phyloP scores from a whole-genome alignment of 2,888 invertebrate species.

The Formica aserva region DNA sequence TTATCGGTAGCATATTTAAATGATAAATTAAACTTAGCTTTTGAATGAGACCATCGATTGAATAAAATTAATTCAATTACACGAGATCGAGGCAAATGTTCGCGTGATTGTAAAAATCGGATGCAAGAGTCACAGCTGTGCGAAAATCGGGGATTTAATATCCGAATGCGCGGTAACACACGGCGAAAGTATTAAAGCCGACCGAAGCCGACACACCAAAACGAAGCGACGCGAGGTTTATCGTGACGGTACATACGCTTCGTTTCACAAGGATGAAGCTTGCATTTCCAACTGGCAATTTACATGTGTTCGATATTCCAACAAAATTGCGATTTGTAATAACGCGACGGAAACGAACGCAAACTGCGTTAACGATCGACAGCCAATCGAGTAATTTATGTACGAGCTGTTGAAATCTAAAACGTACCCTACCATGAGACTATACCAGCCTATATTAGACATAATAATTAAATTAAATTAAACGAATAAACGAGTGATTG shows the following conservation, averaged over 20 bases:
- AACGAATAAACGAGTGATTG: background rate
- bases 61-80: background rate
- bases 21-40: background rate
- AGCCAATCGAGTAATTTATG: constrained; percentile 14
- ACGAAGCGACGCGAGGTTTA: constrained; percentile 11
- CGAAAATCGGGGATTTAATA: constrained; percentile 41
- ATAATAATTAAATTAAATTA: background rate
- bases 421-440: background rate
- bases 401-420: background rate
- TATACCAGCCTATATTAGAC: background rate
- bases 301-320: constrained; percentile 29
- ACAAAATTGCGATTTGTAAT: constrained; percentile 57
- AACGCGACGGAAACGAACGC: constrained; percentile 14
- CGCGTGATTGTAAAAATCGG: background rate
- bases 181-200: constrained; percentile 24
- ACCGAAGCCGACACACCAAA: background rate
- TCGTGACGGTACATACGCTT: background rate
- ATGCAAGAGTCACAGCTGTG: constrained; percentile 16
- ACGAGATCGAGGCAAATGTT: background rate
- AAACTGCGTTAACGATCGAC: constrained; percentile 61
- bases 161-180: constrained; percentile 15
- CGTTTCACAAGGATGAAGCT: background rate
- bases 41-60: background rate
- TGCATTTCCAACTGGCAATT: constrained; percentile 9
- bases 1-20: background rate